phyloP scores from a whole-genome alignment of 2,888 invertebrate species.

The Gymnosoma rotundatum region DNA sequence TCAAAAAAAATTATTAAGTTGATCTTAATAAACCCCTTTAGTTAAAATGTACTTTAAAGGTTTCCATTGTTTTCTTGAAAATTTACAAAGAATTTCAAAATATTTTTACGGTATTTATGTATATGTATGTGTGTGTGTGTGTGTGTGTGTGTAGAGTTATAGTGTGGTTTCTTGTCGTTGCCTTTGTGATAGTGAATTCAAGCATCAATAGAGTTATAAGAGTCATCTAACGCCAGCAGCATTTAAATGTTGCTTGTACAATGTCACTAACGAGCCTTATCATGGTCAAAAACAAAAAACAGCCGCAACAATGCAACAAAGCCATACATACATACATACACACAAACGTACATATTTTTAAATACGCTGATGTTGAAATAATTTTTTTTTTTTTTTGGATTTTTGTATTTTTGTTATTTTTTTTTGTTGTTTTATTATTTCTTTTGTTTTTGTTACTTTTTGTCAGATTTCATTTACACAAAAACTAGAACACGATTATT shows the following conservation, averaged over 20 bases:
- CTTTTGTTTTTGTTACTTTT: slow-evolving; percentile 38
- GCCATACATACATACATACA: neutral
- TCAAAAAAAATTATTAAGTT: no score
- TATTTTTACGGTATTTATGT: neutral
- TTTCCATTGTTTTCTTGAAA: no score
- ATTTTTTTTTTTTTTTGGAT: neutral
- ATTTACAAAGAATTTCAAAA: neutral
- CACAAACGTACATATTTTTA: neutral
- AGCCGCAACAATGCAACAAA: neutral
- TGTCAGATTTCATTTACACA: slow-evolving; percentile 31
- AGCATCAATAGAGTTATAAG: slow-evolving; percentile 47
- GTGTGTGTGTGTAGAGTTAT: neutral
- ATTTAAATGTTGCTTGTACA: slow-evolving; percentile 55
- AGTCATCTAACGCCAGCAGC: slow-evolving; percentile 58
- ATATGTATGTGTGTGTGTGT: neutral
- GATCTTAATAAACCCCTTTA: no score
- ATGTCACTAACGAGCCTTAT: slow-evolving; percentile 67
- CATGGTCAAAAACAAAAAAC: slow-evolving; percentile 46
- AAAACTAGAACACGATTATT: slow-evolving; percentile 49
- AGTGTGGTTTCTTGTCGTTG: slow-evolving; percentile 4
- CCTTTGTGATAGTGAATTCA: slow-evolving; percentile 39
- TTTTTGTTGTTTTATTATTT: slow-evolving; percentile 2
- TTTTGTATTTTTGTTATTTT: neutral
- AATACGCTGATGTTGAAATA: neutral
- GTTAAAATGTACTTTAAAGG: no score